phyloP scores from a whole-genome alignment of 53 echinoderm and acorn worm species.

The Crossaster papposus region DNA sequence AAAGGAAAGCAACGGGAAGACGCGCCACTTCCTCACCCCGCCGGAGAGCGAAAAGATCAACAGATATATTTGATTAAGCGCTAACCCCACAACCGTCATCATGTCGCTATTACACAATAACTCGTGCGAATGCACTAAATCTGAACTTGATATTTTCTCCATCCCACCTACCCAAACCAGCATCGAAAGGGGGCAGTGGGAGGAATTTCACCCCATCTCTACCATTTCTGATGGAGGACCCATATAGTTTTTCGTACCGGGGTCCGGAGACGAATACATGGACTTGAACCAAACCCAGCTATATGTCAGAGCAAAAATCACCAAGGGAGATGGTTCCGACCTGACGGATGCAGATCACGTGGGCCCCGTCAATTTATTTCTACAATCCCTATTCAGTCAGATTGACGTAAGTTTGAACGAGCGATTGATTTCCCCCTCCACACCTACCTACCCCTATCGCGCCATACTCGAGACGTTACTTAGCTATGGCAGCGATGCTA shows the following conservation, averaged over 20 bases:
- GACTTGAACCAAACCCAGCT: conserved; percentile 54
- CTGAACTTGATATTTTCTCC: conserved; percentile 69
- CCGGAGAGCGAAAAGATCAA: conserved; percentile 40
- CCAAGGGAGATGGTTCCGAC: conserved; percentile 30
- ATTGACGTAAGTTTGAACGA: conserved; percentile 67
- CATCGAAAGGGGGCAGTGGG: conserved; percentile 65
- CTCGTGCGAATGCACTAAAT: conserved; percentile 79
- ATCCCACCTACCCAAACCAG: conserved; percentile 77
- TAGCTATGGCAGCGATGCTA: conserved; percentile 61
- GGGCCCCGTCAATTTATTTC: conserved; percentile 59
- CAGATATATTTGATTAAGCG: conserved; percentile 59
- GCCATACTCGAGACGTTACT: conserved; percentile 61
- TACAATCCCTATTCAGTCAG: conserved; percentile 69
- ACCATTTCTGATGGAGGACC: conserved; percentile 55
- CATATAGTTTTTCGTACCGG: conserved; percentile 42
- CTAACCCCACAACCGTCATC: neutral
- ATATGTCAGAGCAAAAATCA: conserved; percentile 46
- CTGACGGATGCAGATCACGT: conserved; percentile 45
- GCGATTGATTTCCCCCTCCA: conserved; percentile 61
- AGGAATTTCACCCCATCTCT: conserved; percentile 71
- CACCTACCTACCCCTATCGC: conserved; percentile 70
- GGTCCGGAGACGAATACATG: conserved; percentile 40
- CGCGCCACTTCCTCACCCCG: conserved; percentile 8
- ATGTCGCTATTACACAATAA: conserved; percentile 81
- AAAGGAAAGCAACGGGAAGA: conserved; percentile 53